Evolutionary conservation across 2,113 vertebrate species (phyloP), one percentile per base, ranked within the genome.

Genomic region (Scartelaos histophorus): DNA sequence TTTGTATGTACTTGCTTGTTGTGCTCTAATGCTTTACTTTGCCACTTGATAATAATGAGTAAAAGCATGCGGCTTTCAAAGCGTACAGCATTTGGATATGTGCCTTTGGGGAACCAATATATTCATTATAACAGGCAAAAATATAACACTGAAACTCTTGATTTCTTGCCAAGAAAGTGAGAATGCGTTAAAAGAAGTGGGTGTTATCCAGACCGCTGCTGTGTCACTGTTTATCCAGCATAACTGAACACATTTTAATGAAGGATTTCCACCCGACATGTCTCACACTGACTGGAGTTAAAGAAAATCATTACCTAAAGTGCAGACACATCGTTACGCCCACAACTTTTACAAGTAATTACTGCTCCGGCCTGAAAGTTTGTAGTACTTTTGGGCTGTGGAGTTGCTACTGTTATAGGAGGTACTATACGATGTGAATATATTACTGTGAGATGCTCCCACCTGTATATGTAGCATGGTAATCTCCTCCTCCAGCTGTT

Each of bases 381-480:
- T 34, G 53, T 58, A 16, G 60, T 47, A 19, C 7, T 51, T 34
- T 57, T 22, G 21, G 22, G n/a, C 65, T 22, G 43, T 9, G 43
- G 43, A 13, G 38, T 16, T 60, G 53, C 16, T 64, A 25, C 22
- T 67, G 46, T 69, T 65, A 61, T 54, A 38, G 60, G 53, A 57
- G 29, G 38, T 15, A 29, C 29, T 29, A 16, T 61, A 58, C 12
- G 65, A 71, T 47, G 43, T 67, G 56, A 53, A 15, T 46, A 58
- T 78, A 9, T 68, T 34, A 70, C 66, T 21, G 13, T 24, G 47
- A 3, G 19, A 58, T 15, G n/a, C 29, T 47, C 91, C 46, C 75
- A 98, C 97, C 96, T 98, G 92, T 83, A 91, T 94, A 79, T 94
- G 94, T 67, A 97, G 90, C 22, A 74, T 81, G 0, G 85, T 78